Percentiles rank a stretch among this genome's conserved stretches.
Evolutionary conservation across 1,140 invertebrate genomes (phyloP).

Genomic region (Drosophila persimilis): DNA sequence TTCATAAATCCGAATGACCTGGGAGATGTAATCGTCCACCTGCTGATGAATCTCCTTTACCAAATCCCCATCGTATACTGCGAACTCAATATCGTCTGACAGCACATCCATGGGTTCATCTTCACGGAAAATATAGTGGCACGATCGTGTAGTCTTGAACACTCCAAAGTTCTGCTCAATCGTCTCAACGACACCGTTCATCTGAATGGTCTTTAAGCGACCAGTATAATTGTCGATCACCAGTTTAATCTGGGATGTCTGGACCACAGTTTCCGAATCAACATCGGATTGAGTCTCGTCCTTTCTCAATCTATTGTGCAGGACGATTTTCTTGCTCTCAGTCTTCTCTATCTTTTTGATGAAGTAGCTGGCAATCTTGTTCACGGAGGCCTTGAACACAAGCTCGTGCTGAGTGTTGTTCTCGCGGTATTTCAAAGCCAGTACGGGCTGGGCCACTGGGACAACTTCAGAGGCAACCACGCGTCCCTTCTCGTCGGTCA

Average conservation of each 20-base stretch:
- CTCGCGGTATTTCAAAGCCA: constrained; percentile 86
- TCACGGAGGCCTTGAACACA: constrained; percentile 85
- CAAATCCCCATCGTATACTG: constrained; percentile 85
- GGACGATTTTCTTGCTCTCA: not conserved
- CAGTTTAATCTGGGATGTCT: constrained; percentile 59
- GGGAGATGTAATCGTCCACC: constrained; percentile 90
- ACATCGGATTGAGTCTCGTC: not conserved
- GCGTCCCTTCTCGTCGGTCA: constrained; percentile 85
- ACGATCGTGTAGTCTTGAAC: constrained; percentile 90
- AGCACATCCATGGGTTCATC: constrained; percentile 81
- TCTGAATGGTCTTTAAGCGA: constrained; percentile 85
- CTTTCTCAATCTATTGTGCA: not conserved
- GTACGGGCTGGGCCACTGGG: constrained; percentile 85
- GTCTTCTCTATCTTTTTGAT: constrained; percentile 36
- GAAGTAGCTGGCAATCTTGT: constrained; percentile 52
- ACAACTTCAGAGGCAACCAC: constrained; percentile 84
- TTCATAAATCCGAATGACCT: constrained; percentile 91
- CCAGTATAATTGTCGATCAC: constrained; percentile 71
- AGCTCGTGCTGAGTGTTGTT: constrained; percentile 87
- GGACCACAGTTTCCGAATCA: constrained; percentile 37
- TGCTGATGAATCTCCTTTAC: constrained; percentile 93
- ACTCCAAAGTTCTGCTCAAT: constrained; percentile 89
- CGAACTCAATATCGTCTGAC: constrained; percentile 83
- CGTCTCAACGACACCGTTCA: constrained; percentile 77
- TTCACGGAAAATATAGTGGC: constrained; percentile 95